Conservation (phyloP, 2,797 vertebrate species). For the Mus minutoides region DNA sequence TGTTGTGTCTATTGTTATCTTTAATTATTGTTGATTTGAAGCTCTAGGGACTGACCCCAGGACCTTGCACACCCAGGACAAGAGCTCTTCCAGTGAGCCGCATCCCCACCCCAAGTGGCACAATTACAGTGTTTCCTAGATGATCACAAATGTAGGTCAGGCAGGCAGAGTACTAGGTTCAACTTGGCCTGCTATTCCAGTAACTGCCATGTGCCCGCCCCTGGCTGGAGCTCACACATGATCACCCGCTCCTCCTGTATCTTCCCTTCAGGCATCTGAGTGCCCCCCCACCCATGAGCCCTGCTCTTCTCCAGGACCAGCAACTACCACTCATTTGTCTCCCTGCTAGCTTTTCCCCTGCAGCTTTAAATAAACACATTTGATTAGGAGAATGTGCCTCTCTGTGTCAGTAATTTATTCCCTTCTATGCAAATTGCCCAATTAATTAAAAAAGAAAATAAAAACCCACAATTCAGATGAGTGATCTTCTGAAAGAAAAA, state of each 20-base stretch:
- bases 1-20: not conserved
- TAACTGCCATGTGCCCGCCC: accelerated
- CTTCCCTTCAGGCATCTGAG: not conserved
- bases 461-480: not conserved
- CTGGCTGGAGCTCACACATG: not conserved
- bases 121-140: no score
- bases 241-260: accelerated
- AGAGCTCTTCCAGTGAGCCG: not conserved
- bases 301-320: not conserved
- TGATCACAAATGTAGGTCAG: not conserved
- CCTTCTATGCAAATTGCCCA: constrained; percentile 59
- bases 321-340: not conserved
- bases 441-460: constrained; percentile 63
- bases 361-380: constrained; percentile 68
- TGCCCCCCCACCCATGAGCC: not conserved
- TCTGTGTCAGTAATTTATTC: constrained; percentile 69
- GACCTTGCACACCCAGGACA: not conserved
- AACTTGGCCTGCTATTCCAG: accelerated
- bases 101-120: not conserved
- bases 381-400: constrained; percentile 63
- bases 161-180: not conserved
- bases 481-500: constrained; percentile 44
- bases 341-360: not conserved
- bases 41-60: not conserved
- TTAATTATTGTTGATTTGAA: not conserved